Evolutionary conservation across 2,888 invertebrate species (phyloP).

Genomic region (Thecophora atra): DNA sequence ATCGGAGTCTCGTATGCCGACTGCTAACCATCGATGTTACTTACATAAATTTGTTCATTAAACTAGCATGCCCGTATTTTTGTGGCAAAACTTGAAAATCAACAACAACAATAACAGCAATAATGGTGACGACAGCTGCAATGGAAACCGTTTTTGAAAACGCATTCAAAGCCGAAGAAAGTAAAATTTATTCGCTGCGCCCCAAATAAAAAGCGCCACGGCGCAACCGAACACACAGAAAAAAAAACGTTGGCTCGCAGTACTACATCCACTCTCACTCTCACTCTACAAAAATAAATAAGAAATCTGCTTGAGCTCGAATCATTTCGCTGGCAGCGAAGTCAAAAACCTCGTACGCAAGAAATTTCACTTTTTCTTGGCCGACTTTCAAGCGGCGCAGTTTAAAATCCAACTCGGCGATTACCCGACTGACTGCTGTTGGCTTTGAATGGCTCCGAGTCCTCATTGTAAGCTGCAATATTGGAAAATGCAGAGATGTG

Average conservation of each 20-base stretch:
- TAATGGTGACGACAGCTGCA: background rate
- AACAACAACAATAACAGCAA: slow-evolving; percentile 1
- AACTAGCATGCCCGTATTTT: background rate
- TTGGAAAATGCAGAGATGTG: slow-evolving; percentile 6
- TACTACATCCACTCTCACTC: slow-evolving; percentile 10
- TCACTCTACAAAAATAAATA: background rate
- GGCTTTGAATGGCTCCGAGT: background rate
- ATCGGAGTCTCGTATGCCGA: background rate
- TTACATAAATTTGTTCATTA: background rate
- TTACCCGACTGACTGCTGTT: background rate
- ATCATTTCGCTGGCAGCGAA: slow-evolving; percentile 33
- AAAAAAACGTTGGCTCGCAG: background rate
- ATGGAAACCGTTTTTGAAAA: slow-evolving; percentile 12
- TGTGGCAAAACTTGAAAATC: slow-evolving; percentile 1
- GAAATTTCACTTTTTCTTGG: slow-evolving; percentile 45
- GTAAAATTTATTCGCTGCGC: slow-evolving; percentile 30
- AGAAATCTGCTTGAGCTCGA: slow-evolving; percentile 12
- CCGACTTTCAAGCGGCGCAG: slow-evolving; percentile 20
- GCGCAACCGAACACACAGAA: slow-evolving; percentile 18
- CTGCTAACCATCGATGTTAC: background rate
- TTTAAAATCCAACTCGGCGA: background rate
- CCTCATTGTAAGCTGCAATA: background rate
- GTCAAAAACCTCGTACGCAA: slow-evolving; percentile 44
- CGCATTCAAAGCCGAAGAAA: slow-evolving; percentile 34
- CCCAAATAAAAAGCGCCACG: slow-evolving; percentile 26